Evolutionary conservation across 2,113 vertebrate species (phyloP).

Genomic region (Melanerpes aurifrons): DNA sequence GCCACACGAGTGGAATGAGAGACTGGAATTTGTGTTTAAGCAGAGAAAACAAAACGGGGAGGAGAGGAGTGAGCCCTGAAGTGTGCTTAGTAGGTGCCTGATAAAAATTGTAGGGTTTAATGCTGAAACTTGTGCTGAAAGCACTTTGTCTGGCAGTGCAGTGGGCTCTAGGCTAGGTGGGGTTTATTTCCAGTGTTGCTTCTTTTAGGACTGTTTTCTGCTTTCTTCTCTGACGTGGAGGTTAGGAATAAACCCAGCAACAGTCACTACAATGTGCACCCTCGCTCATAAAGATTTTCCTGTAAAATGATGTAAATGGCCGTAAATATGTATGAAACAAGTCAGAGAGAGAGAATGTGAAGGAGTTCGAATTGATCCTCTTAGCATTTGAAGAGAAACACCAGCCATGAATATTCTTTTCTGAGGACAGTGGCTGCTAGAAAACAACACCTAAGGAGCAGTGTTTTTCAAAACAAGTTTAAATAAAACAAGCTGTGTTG

Average conservation of each 20-base stretch:
- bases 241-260: background rate
- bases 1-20: slow-evolving; percentile 20
- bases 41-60: slow-evolving; percentile 5
- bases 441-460: slow-evolving; percentile 18
- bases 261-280: background rate
- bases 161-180: rapidly evolving
- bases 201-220: background rate
- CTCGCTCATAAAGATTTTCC: background rate
- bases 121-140: background rate
- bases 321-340: background rate
- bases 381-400: background rate
- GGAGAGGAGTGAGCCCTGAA: background rate
- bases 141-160: background rate
- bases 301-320: background rate
- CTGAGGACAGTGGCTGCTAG: background rate
- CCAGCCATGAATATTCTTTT: slow-evolving; percentile 13
- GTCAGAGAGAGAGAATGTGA: background rate
- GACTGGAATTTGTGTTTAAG: slow-evolving; percentile 39
- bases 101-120: background rate
- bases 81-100: background rate
- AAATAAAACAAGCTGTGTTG: background rate
- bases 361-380: background rate
- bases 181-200: background rate
- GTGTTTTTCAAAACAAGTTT: slow-evolving; percentile 23
- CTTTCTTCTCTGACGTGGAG: background rate